Evolutionary conservation across 2,797 vertebrate species (phyloP), one percentile per base, ranked within the genome.

Genomic region (Emys orbicularis): DNA sequence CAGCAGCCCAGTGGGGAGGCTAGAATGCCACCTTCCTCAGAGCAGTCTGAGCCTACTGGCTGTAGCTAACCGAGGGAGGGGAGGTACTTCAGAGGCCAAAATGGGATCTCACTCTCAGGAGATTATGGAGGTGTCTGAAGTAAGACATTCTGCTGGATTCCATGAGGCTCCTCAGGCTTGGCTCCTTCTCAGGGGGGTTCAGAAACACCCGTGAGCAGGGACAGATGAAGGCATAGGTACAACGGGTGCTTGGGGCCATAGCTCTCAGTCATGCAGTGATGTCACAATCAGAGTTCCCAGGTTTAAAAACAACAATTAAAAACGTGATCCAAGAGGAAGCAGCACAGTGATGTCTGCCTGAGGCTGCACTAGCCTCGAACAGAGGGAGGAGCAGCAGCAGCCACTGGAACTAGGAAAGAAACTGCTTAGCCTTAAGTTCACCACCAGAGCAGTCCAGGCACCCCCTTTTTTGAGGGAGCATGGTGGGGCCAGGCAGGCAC

Each of bases 121-220:
- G 8, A 13, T 6, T 95, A 34, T 19, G 65, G 49, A n/a, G n/a
- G 8, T 83, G 49, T 81, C 72, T 81, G 47, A 47, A 53, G 25
- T 61, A 89, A 68, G 8, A 15, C 2, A 1, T 68, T 68, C 61
- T 88, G 12, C 37, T 68, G 41, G 2, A 72, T 53, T 94, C 59
- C 31, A 76, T 53, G 47, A 37, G 4, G 3, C 18, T 80, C 54
- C 61, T 68, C 0, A 1, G 49, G 31, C 83, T 82, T 89, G 59
- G 21, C 83, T 89, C 44, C 16, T 89, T 94, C 94, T 94, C 50
- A 37, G 86, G 37, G 27, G 15, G 27, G 44, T 88, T 88, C 49
- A 81, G 68, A 25, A 83, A 11, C 27, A 13, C 4, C 4, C 31
- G 15, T 0, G 0, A 83, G 13, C 65, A 65, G 87, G 54, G 25